Conservation (phyloP, 2,888 invertebrate species). For the Disparrhopalites patrizii region DNA sequence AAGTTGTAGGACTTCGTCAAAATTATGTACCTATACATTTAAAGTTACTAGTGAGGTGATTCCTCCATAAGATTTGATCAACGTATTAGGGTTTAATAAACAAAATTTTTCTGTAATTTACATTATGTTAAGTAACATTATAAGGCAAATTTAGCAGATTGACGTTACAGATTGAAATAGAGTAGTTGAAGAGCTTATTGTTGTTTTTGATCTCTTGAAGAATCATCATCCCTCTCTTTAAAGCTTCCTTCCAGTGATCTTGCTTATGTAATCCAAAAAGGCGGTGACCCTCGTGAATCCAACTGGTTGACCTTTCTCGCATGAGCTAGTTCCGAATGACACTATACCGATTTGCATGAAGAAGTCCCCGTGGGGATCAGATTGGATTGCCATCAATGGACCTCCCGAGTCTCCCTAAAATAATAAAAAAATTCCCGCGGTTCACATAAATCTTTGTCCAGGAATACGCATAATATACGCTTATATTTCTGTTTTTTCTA, state of each 20-base stretch:
- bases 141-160: background rate
- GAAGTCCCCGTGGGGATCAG: slow-evolving; percentile 30
- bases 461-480: no score
- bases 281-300: slow-evolving; percentile 47
- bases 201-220: background rate
- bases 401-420: slow-evolving; percentile 41
- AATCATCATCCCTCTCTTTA: no score
- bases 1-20: no score
- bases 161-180: background rate
- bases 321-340: slow-evolving; percentile 44
- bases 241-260: slow-evolving; percentile 31
- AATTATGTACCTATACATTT: no score
- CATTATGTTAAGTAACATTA: no score
- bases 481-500: background rate
- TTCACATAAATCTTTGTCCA: no score
- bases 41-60: no score
- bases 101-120: no score
- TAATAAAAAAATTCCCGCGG: background rate
- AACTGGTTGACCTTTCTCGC: slow-evolving; percentile 42
- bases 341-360: slow-evolving; percentile 48
- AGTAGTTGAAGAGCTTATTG: background rate
- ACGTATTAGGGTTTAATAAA: background rate
- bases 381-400: slow-evolving; percentile 40
- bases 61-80: no score
- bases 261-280: slow-evolving; percentile 42